phyloP scores from a whole-genome alignment of 2,113 vertebrate genomes.

The Fulica atra region DNA sequence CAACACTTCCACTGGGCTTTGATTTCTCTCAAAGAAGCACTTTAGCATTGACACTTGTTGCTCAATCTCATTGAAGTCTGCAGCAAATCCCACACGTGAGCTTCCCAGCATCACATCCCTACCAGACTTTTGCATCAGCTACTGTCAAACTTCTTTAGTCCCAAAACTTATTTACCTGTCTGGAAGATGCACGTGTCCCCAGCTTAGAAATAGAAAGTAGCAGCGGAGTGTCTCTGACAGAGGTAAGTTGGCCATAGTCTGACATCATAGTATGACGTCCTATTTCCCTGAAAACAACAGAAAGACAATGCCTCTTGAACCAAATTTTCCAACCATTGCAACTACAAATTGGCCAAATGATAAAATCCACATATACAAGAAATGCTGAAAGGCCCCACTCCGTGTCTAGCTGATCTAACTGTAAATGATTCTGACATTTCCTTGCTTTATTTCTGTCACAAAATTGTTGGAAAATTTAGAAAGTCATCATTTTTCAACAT shows the following conservation, averaged over 20 bases:
- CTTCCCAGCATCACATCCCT: background rate
- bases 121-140: background rate
- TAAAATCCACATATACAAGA: background rate
- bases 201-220: background rate
- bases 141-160: background rate
- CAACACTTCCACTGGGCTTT: conserved; percentile 13
- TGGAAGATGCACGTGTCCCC: rapidly evolving
- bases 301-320: background rate
- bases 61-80: background rate
- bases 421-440: conserved; percentile 54
- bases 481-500: conserved; percentile 56
- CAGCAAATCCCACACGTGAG: background rate
- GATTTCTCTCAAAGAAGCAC: conserved; percentile 2
- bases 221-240: background rate
- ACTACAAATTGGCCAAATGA: conserved; percentile 42
- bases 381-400: background rate
- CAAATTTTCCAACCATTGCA: background rate
- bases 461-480: conserved; percentile 36
- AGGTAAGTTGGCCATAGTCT: background rate
- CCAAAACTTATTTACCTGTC: background rate
- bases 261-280: background rate
- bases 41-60: background rate
- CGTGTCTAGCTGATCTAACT: background rate
- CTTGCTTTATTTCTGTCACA: conserved; percentile 50
- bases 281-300: background rate